Evolutionary conservation across 2,113 vertebrate species (phyloP), one percentile per base, ranked within the genome.

Genomic region (Rhinolophus ferrumequinum): DNA sequence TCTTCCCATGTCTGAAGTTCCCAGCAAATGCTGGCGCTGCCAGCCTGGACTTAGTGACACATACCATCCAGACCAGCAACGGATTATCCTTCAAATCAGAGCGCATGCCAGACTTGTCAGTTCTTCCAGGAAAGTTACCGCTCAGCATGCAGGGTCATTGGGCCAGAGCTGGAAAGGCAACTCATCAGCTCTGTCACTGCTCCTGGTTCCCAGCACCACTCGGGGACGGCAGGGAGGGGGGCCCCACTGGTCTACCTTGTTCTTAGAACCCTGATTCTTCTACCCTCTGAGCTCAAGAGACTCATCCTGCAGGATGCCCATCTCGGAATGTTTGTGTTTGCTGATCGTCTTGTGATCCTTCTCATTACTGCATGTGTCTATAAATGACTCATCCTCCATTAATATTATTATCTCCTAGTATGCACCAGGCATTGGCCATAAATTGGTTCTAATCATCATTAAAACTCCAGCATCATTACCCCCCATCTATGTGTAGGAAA

Each of bases 371-470:
- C 1, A 0, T 19, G 12, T 21, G 22, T 38, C 13, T 73, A 54
- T 33, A 26, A 41, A 13, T 81, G n/a, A 21, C 35, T 62, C 70
- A 50, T 28, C 41, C 18, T 9, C 76, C 50, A 4, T 69, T 19
- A n/a, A n/a, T n/a, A 44, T 62, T 24, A n/a, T 58, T 19, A 44
- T 41, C 82, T 86, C 69, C 44, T 14, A n/a, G 82, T 33, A 33
- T 6, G 35, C 67, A 44, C 54, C 60, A 69, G 75, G 33, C 44
- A 24, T 35, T 18, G 41, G 18, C 24, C 62, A n/a, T 83, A 89
- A 88, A 56, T 81, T 72, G 60, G 82, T 82, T 60, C 67, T 80
- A 66, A 60, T 67, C 90, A 72, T 66, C 66, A 26, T 69, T 33
- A 52, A 52, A 26, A 28, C 30, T 1, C 84, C 26, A 33, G 15